These are phyloP conservation scores for Ectobius pallidus DNA, from an alignment of 2,888 invertebrate genomes.

Conservation along the genomic window DNA sequence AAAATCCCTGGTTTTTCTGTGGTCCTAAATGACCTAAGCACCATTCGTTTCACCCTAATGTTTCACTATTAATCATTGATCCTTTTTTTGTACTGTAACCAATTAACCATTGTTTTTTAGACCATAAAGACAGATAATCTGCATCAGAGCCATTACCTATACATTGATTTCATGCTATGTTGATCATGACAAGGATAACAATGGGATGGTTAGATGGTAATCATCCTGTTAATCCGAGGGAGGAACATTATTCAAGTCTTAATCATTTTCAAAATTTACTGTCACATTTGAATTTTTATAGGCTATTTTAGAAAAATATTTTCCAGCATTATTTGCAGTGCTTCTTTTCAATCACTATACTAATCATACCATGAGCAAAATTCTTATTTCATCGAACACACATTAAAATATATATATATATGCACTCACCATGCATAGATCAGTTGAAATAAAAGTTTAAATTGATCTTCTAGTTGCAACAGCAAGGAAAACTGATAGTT, in stretches of 20 bases:
- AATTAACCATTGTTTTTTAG: background rate
- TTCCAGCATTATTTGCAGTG: background rate
- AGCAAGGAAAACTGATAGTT: too few species aligned
- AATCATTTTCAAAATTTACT: background rate
- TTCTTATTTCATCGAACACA: too few species aligned
- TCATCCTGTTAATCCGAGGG: background rate
- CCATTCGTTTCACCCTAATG: background rate
- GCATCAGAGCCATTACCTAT: constrained; percentile 3
- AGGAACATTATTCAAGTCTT: background rate
- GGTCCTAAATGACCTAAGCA: constrained; percentile 1
- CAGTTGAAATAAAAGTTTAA: too few species aligned
- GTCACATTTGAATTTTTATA: background rate
- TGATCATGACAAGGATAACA: background rate
- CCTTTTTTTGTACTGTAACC: background rate
- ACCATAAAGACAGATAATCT: background rate
- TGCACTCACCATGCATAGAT: too few species aligned
- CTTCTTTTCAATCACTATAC: constrained; percentile 8
- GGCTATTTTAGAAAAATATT: background rate
- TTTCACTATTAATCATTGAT: background rate
- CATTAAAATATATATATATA: too few species aligned
- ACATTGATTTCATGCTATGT: background rate
- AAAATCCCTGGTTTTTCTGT: background rate
- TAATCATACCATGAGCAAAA: too few species aligned
- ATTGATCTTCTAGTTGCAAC: too few species aligned
- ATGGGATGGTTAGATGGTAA: too few species aligned